These are phyloP conservation scores for Chymomyza procnemis DNA, from an alignment of 2,888 invertebrate species.

Conservation along the genomic window DNA sequence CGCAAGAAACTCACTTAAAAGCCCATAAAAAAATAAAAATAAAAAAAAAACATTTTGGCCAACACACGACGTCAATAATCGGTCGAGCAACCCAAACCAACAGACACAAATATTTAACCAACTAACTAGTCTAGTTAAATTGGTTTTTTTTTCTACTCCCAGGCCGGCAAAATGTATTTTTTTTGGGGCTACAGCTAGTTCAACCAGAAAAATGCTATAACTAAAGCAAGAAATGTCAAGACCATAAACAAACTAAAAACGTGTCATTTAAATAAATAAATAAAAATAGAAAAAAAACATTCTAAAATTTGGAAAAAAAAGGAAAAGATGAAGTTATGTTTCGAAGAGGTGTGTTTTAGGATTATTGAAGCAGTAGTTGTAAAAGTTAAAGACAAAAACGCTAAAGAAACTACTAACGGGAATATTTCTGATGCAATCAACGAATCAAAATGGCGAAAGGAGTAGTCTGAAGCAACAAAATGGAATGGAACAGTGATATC, in stretches of 20 bases:
- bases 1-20: neutral
- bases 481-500: no score
- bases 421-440: no score
- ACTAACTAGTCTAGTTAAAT: slow-evolving; percentile 3
- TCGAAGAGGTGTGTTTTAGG: neutral
- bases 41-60: no score
- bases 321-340: neutral
- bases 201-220: slow-evolving; percentile 27
- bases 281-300: neutral
- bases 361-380: neutral
- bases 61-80: slow-evolving; percentile 4
- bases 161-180: neutral
- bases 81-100: neutral
- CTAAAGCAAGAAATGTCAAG: slow-evolving; percentile 55
- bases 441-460: no score
- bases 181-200: slow-evolving; percentile 54
- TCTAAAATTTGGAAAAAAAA: neutral
- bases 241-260: slow-evolving; percentile 40
- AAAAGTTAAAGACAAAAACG: neutral
- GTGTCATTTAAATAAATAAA: neutral
- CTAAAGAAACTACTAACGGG: neutral
- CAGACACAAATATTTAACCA: neutral
- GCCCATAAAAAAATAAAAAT: neutral
- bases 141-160: neutral
- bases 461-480: no score